Conservation (phyloP, 2,888 invertebrate genomes). For the Dromius quadrimaculatus region DNA sequence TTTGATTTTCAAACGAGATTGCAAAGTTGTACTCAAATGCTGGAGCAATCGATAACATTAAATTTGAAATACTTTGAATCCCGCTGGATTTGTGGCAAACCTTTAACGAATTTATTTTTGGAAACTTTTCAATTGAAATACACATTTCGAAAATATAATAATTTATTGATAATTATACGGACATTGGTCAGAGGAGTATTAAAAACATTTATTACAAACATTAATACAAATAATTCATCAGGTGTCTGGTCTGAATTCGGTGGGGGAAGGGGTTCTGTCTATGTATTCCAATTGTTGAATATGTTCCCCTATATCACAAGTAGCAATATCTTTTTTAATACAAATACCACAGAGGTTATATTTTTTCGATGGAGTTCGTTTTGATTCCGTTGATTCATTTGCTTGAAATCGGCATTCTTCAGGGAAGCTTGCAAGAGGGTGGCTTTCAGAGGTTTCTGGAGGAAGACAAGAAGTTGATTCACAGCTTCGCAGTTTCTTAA, state of each 20-base stretch:
- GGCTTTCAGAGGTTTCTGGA: background rate
- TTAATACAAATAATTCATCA: conserved; percentile 12
- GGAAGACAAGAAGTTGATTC: conserved; percentile 32
- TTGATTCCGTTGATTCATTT: background rate
- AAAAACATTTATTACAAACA: conserved; percentile 1
- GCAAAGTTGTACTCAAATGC: too few relatives aligned
- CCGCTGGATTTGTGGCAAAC: too few relatives aligned
- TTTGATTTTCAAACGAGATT: too few relatives aligned
- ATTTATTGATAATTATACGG: conserved; percentile 1
- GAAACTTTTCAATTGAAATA: too few relatives aligned
- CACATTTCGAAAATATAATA: conserved; percentile 18
- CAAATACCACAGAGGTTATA: conserved; percentile 41
- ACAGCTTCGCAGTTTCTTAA: conserved; percentile 55
- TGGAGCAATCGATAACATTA: too few relatives aligned
- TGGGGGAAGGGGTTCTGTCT: conserved; percentile 63
- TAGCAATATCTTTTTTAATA: conserved; percentile 11
- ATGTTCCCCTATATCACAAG: conserved; percentile 58
- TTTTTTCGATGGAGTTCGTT: background rate
- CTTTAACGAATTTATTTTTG: too few relatives aligned
- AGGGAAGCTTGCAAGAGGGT: background rate
- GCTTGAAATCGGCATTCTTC: background rate
- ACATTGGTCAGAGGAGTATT: conserved; percentile 14
- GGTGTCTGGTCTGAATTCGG: conserved; percentile 8
- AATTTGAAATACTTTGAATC: too few relatives aligned
- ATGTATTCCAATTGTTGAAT: conserved; percentile 62